Evolutionary conservation across 2,797 vertebrate genomes (phyloP).

Genomic region (Scolopax bukidnonensis): DNA sequence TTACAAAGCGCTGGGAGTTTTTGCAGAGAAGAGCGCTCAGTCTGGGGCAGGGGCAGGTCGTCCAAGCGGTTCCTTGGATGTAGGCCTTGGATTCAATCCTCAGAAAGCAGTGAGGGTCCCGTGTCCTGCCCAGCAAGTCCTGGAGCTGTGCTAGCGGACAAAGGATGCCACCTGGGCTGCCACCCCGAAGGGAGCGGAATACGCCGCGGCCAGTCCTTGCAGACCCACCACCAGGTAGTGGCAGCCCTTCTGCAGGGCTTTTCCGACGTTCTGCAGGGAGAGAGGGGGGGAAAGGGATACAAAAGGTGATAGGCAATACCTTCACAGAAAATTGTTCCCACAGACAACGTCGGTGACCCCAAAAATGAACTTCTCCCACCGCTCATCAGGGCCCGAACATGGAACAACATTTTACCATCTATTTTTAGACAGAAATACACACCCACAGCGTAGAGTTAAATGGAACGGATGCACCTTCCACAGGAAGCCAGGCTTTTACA

Average conservation of each 20-base stretch:
- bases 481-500: conserved; percentile 31
- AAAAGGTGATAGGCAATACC: not conserved
- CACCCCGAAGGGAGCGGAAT: conserved; percentile 82
- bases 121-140: rapidly evolving
- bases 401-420: not conserved
- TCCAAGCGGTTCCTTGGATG: not conserved
- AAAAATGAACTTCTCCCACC: not conserved
- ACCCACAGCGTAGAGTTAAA: conserved; percentile 6
- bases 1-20: not conserved
- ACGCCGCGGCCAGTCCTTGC: conserved; percentile 86
- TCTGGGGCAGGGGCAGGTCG: not conserved
- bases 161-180: conserved; percentile 80
- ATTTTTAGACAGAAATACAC: conserved; percentile 24
- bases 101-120: not conserved
- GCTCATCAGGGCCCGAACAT: not conserved
- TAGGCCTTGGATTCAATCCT: not conserved
- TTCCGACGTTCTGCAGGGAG: conserved; percentile 85
- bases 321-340: not conserved
- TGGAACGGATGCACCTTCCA: not conserved
- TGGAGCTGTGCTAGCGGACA: conserved; percentile 43
- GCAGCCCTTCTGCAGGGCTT: conserved; percentile 87
- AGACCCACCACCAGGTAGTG: conserved; percentile 89
- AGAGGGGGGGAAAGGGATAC: not conserved
- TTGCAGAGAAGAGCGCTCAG: not conserved
- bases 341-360: not conserved